Evolutionary conservation across 2,113 vertebrate genomes (phyloP).

Genomic region (Entelurus aequoreus): DNA sequence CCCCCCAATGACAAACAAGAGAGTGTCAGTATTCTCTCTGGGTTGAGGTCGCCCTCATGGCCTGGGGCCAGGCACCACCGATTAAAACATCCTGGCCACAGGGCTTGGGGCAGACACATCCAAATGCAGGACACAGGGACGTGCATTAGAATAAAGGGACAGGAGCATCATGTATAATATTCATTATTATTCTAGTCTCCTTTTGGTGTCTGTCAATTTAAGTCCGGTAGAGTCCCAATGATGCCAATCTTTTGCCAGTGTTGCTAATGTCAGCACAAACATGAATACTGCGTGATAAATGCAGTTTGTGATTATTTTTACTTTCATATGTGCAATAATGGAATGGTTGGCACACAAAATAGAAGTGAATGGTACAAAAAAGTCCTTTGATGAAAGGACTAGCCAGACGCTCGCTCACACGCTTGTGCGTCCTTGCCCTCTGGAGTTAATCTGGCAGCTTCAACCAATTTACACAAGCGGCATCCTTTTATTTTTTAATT

Average conservation of each 20-base stretch:
- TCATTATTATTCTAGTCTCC: slow-evolving; percentile 45
- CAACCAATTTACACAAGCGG: slow-evolving; percentile 64
- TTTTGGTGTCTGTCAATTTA: not conserved
- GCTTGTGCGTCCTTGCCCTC: slow-evolving; percentile 55
- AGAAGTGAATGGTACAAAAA: slow-evolving; percentile 32
- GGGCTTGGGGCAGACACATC: slow-evolving; percentile 44
- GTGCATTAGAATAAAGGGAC: slow-evolving; percentile 43
- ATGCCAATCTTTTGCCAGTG: slow-evolving; percentile 3
- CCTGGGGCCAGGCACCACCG: slow-evolving; percentile 59
- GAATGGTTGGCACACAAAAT: slow-evolving; percentile 52
- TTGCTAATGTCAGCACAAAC: slow-evolving; percentile 24
- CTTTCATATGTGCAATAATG: slow-evolving; percentile 36
- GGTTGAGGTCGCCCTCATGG: slow-evolving; percentile 53
- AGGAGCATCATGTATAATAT: slow-evolving; percentile 26
- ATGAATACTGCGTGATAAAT: slow-evolving; percentile 10
- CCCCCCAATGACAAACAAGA: slow-evolving; percentile 63
- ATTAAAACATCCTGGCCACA: slow-evolving; percentile 63
- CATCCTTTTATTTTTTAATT: slow-evolving; percentile 20
- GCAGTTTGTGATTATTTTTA: slow-evolving; percentile 16
- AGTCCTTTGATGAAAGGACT: slow-evolving; percentile 63
- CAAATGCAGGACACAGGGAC: slow-evolving; percentile 26
- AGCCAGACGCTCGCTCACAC: slow-evolving; percentile 54
- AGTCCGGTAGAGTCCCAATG: not conserved
- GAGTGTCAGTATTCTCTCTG: slow-evolving; percentile 71
- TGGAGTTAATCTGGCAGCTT: slow-evolving; percentile 68